These are phyloP conservation scores for Argya squamiceps DNA, from an alignment of 2,797 vertebrate species.

Conservation along the genomic window DNA sequence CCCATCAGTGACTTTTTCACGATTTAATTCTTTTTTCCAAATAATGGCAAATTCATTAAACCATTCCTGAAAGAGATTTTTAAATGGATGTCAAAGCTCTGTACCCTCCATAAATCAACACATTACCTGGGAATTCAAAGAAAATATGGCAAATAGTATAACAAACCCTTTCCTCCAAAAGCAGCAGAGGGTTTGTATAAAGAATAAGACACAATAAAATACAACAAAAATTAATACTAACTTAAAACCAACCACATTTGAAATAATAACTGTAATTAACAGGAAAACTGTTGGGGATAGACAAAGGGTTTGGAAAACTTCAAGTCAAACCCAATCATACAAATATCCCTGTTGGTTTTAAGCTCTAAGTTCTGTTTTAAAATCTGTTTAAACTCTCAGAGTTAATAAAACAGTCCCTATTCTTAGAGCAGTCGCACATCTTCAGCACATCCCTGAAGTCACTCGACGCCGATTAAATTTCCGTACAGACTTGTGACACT, in stretches of 20 bases:
- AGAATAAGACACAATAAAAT: background rate
- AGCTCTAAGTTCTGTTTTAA: rapidly evolving
- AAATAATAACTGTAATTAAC: background rate
- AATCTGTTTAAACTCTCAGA: background rate
- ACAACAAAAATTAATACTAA: background rate
- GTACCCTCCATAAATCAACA: background rate
- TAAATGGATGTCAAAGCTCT: background rate
- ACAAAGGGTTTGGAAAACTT: background rate
- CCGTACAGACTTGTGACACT: background rate
- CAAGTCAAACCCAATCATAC: background rate
- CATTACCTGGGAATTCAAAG: background rate
- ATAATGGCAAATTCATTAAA: background rate
- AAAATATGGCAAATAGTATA: rapidly evolving
- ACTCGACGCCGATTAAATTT: background rate
- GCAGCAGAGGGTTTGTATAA: background rate
- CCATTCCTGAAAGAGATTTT: background rate
- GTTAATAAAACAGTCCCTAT: background rate
- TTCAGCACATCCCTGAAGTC: background rate
- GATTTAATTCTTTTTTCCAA: background rate
- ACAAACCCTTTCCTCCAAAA: background rate
- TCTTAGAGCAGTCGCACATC: background rate
- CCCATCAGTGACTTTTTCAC: background rate
- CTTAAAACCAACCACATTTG: background rate
- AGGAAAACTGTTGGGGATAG: background rate
- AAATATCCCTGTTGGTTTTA: background rate